phyloP scores from a whole-genome alignment of 2,888 invertebrate genomes.

The Synergus laeviventris region DNA sequence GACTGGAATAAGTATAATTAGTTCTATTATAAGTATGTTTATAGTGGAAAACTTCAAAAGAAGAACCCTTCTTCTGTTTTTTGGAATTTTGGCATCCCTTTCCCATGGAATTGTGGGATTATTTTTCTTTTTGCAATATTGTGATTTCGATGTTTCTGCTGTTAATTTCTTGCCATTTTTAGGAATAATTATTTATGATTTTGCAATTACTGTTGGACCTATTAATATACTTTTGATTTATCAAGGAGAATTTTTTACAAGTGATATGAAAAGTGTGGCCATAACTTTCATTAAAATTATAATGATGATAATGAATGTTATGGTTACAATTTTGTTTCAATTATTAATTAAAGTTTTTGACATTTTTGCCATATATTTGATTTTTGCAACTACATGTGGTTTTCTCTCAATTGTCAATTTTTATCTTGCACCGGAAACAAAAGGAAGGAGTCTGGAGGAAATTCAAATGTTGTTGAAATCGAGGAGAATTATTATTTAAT shows the following conservation, averaged over 20 bases:
- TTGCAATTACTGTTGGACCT: constrained; percentile 80
- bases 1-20: background rate
- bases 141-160: constrained; percentile 74
- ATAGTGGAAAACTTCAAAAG: constrained; percentile 63
- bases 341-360: constrained; percentile 78
- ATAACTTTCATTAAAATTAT: constrained; percentile 81
- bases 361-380: constrained; percentile 79
- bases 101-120: constrained; percentile 79
- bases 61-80: constrained; percentile 79
- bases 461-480: constrained; percentile 75
- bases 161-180: constrained; percentile 79
- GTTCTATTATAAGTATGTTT: background rate
- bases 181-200: constrained; percentile 80
- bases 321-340: constrained; percentile 80
- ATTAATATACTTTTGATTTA: constrained; percentile 82
- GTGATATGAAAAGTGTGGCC: constrained; percentile 81
- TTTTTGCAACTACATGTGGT: constrained; percentile 72
- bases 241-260: constrained; percentile 81
- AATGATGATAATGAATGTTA: constrained; percentile 79
- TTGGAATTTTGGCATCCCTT: constrained; percentile 79
- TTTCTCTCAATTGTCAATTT: constrained; percentile 78
- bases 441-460: constrained; percentile 80
- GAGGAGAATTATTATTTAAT: constrained; percentile 80
- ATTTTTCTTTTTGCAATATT: constrained; percentile 79
- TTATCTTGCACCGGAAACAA: constrained; percentile 79